Conservation (phyloP, 2,113 vertebrate genomes). For the Australoheros scitulus region DNA sequence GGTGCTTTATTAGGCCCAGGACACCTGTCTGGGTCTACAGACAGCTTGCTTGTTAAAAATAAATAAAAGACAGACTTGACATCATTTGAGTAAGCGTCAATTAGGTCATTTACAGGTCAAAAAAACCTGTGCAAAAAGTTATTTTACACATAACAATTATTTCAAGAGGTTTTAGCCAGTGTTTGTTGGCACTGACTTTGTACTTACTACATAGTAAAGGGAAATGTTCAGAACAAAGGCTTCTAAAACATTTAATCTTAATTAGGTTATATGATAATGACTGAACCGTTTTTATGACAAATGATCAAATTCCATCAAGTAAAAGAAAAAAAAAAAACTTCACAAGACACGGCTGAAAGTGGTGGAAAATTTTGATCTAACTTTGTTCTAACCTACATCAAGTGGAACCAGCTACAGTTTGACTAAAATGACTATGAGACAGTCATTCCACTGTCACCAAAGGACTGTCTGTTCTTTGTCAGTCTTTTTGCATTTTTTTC, state of each 20-base stretch:
- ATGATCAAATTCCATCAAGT: neutral
- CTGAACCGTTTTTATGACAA: neutral
- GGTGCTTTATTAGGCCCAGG: slow-evolving; percentile 15
- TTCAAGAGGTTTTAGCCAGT: neutral
- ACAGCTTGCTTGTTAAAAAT: slow-evolving; percentile 50
- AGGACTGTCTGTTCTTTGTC: neutral
- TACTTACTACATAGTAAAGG: neutral
- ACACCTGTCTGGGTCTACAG: slow-evolving; percentile 25
- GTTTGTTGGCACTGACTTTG: neutral
- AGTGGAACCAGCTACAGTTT: neutral
- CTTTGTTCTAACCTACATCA: neutral
- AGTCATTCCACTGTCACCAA: neutral
- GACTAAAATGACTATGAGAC: neutral
- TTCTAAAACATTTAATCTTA: neutral
- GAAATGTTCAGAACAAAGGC: neutral
- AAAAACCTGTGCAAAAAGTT: neutral
- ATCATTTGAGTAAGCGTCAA: slow-evolving; percentile 1
- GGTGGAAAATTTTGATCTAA: neutral
- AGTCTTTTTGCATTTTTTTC: neutral
- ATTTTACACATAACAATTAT: neutral
- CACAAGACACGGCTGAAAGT: neutral
- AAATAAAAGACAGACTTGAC: neutral
- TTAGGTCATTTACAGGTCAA: slow-evolving; percentile 20
- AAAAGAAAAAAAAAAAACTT: neutral
- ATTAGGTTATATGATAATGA: neutral